These are phyloP conservation scores for Morpho helenor DNA, from an alignment of 2,888 invertebrate genomes.

Conservation along the genomic window DNA sequence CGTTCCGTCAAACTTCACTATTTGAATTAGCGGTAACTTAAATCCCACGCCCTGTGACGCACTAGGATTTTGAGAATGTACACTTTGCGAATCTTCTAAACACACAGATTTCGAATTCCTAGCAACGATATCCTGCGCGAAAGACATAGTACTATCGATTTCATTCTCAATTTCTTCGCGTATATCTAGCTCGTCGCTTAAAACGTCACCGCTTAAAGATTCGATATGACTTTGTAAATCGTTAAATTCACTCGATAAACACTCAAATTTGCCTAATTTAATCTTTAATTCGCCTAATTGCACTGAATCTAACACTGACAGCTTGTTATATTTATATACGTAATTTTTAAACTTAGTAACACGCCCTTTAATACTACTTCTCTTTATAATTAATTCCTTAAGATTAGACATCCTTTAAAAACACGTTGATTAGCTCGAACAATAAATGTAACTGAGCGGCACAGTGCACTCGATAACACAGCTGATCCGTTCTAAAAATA, in stretches of 20 bases:
- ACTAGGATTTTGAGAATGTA: not conserved
- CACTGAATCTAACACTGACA: too few relatives aligned
- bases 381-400: conserved; percentile 1
- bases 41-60: not conserved
- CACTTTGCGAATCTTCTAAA: not conserved
- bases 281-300: too few relatives aligned
- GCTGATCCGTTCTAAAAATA: not conserved
- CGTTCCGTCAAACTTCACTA: not conserved
- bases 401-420: not conserved
- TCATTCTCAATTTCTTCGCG: conserved; percentile 1
- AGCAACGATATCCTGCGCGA: not conserved
- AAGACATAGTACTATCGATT: not conserved
- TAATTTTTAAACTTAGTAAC: conserved; percentile 11
- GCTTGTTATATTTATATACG: not conserved
- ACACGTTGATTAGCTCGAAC: not conserved
- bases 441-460: not conserved
- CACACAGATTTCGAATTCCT: not conserved
- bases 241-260: not conserved
- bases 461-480: not conserved
- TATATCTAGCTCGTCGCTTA: conserved; percentile 1
- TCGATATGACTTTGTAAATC: conserved; percentile 1
- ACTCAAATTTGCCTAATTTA: too few relatives aligned
- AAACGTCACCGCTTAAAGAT: not conserved
- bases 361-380: conserved; percentile 8
- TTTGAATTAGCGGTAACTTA: not conserved